Evolutionary conservation across 2,113 vertebrate species (phyloP), one percentile per base, ranked within the genome.

Genomic region (Urocolius indicus): DNA sequence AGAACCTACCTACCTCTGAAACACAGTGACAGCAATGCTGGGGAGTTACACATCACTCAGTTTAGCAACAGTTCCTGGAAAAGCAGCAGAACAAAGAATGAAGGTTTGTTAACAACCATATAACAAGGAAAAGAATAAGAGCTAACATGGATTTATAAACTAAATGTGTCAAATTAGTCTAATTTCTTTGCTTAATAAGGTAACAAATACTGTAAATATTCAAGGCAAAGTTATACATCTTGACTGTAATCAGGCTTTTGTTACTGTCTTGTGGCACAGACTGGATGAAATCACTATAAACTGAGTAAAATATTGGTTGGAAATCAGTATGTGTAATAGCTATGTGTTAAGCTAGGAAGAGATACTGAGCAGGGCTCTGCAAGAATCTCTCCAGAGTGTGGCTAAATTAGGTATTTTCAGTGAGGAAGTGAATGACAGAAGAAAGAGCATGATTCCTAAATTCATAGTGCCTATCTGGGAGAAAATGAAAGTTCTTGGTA

Each of bases 151-250:
- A 52, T 95, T 92, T 90, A 49, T 58, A 83, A 94, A 83, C 27
- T 18, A 46, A 58, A 51, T 46, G 24, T 41, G 66, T 67, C 75
- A 74, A 77, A 58, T 34, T 43, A 34, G 30, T 49, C 72, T 67
- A 75, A 89, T 91, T 91, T 90, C 58, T 76, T 85, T 61, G 41
- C 55, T 83, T 90, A 85, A 54, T 88, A 85, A 66, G 55, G 24
- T 76, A 87, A 80, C 13, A 69, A 83, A 49, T 7, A 30, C 30
- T 2, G 5, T 46, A 90, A 77, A 92, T 54, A 62, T 26, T 26
- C 20, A 76, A 90, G 61, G 81, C 85, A 83, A 79, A 49, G 41
- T 61, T 49, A 29, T 21, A 22, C 2, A 5, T 88, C 51, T 54
- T 69, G 24, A n/a, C 38, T 73, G n/a, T 54, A 49, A 32, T 38